Percentiles rank a stretch among this genome's conserved stretches.
Conservation (phyloP, 2,113 vertebrate genomes). For the Xenopus borealis region DNA sequence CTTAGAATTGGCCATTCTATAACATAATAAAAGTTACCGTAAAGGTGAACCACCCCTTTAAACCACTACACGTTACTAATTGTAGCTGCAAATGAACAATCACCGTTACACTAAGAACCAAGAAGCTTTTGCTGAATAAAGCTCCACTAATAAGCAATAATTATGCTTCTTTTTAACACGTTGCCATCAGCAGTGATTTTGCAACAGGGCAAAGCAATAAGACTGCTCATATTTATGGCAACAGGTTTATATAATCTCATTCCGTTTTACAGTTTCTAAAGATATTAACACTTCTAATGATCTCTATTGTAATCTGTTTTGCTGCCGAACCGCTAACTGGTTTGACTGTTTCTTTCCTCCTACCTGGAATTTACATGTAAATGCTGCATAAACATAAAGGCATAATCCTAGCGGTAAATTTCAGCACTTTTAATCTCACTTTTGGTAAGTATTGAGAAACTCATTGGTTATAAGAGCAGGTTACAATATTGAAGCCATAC, state of each 20-base stretch:
- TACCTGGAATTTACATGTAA: constrained; percentile 53
- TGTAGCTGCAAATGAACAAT: constrained; percentile 45
- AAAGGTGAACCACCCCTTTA: too few relatives aligned
- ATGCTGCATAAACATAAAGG: constrained; percentile 53
- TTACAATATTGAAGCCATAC: constrained; percentile 75
- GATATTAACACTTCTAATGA: constrained; percentile 55
- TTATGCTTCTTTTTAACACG: constrained; percentile 44
- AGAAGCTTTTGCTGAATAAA: constrained; percentile 47
- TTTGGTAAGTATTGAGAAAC: constrained; percentile 58
- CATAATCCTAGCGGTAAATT: constrained; percentile 59
- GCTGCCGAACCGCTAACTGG: constrained; percentile 51
- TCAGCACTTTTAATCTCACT: constrained; percentile 65
- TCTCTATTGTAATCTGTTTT: constrained; percentile 65
- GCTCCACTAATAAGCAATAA: constrained; percentile 47
- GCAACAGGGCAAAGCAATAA: constrained; percentile 51
- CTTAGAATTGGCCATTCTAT: too few relatives aligned
- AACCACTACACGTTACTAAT: constrained; percentile 8
- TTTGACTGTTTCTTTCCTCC: constrained; percentile 40
- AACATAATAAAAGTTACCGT: too few relatives aligned
- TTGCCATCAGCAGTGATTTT: constrained; percentile 47
- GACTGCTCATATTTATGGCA: constrained; percentile 47
- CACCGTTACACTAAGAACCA: constrained; percentile 47
- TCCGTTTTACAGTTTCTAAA: constrained; percentile 53
- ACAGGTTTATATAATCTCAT: constrained; percentile 50
- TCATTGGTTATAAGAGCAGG: constrained; percentile 61